Evolutionary conservation across 2,888 invertebrate species (phyloP), one percentile per base, ranked within the genome.

Genomic region (Apodemia mormo): DNA sequence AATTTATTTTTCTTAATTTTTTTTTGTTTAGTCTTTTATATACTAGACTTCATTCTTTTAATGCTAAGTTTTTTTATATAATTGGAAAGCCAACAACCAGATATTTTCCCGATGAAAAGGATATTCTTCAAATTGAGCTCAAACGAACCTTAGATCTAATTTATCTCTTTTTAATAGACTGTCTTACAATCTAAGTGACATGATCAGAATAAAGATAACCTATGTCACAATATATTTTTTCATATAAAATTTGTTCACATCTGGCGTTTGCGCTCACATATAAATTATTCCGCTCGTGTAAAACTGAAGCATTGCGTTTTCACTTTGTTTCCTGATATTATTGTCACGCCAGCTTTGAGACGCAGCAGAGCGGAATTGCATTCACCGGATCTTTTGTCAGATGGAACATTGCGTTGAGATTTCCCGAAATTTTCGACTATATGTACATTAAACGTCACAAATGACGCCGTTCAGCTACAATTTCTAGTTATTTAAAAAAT

Each of bases 341-440:
- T 69, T 73, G 71, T 70, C 71, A 71, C 71, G 68, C 37, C 73
- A 71, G 73, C 75, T 75, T 73, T 72, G 71, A 54, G 67, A 67
- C 70, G 69, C 74, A 72, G 66, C 58, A 49, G 70, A 66, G 69
- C 70, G 74, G 71, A 73, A 74, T 52, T 74, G 70, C 73, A 70
- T 61, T 61, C 61, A 61, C 64, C 56, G 69, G 67, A 69, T 67
- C 69, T 72, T 72, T 68, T 71, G 71, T 69, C n/a, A 70, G 66
- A 52, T 49, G 49, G 52, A 43, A 67, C 30, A 68, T 66, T 65
- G 37, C 65, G 68, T 67, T 64, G 70, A 54, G 68, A 71, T 72
- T 74, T 71, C 68, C 66, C 65, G 68, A 73, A 71, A 65, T 69
- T 54, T 73, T 70, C 49, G 69, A 22, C 54, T 33, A 33, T 5